These are phyloP conservation scores for Glomeris marginata DNA, from an alignment of 2,888 invertebrate genomes.

Conservation along the genomic window DNA sequence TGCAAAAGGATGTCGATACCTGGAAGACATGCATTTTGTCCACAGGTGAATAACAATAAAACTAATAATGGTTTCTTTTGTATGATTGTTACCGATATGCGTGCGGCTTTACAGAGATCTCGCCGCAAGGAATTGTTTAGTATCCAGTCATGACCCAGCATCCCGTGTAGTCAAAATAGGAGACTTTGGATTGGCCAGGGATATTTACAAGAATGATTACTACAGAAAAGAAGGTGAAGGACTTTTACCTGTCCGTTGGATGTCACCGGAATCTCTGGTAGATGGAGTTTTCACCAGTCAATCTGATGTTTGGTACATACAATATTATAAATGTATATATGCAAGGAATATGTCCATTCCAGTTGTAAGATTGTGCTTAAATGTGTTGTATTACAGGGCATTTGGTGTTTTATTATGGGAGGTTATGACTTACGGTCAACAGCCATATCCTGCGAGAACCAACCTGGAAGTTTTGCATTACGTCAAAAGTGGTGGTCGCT, in stretches of 20 bases:
- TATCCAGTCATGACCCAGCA: slow-evolving; percentile 33
- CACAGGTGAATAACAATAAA: slow-evolving; percentile 43
- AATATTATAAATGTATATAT: no score
- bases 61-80: not conserved
- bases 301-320: slow-evolving; percentile 82
- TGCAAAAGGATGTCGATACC: slow-evolving; percentile 82
- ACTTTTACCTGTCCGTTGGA: slow-evolving; percentile 83
- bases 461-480: slow-evolving; percentile 84
- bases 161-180: slow-evolving; percentile 83
- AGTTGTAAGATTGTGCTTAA: not conserved
- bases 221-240: slow-evolving; percentile 87
- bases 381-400: slow-evolving; percentile 27
- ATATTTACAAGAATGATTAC: slow-evolving; percentile 94
- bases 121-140: slow-evolving; percentile 89
- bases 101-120: slow-evolving; percentile 48
- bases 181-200: slow-evolving; percentile 91
- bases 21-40: slow-evolving; percentile 94
- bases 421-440: slow-evolving; percentile 86
- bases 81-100: not conserved
- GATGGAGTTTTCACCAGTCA: slow-evolving; percentile 94
- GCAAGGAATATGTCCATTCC: not conserved
- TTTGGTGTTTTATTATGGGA: slow-evolving; percentile 78
- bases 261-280: slow-evolving; percentile 91
- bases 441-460: slow-evolving; percentile 86
- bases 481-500: slow-evolving; percentile 70